Evolutionary conservation across 1,140 invertebrate species (phyloP).

Genomic region (Pachypeltis micranthus): DNA sequence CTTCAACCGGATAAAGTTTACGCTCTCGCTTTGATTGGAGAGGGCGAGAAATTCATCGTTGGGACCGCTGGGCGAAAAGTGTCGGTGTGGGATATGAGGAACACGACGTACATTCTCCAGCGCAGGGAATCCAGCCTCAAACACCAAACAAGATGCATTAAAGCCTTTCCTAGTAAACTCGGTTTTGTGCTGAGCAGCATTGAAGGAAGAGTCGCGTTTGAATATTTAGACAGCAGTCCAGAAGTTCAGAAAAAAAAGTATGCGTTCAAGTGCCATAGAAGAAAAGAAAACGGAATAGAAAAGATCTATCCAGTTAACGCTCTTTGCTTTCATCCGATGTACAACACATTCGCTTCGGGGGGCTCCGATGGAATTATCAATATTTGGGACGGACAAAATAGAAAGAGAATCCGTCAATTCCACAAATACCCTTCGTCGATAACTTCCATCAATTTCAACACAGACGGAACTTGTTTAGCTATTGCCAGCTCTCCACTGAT

Average conservation of each 20-base stretch:
- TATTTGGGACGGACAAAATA: conserved; percentile 12
- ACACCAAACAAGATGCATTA: conserved; percentile 9
- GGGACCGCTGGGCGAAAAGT: conserved; percentile 4
- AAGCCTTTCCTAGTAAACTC: neutral
- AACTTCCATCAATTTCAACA: neutral
- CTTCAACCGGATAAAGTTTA: conserved; percentile 2
- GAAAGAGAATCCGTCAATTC: conserved; percentile 10
- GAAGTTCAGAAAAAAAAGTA: conserved; percentile 95
- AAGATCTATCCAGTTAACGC: conserved; percentile 12
- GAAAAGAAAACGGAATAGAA: conserved; percentile 32
- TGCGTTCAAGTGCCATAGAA: conserved; percentile 97
- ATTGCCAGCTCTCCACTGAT: conserved; percentile 3
- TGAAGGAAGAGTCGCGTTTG: conserved; percentile 89
- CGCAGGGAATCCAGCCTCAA: conserved; percentile 4
- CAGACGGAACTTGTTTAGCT: neutral
- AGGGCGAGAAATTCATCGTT: conserved; percentile 7
- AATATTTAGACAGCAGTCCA: conserved; percentile 69
- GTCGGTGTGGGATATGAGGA: conserved; percentile 2
- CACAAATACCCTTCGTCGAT: neutral
- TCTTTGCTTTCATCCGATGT: neutral
- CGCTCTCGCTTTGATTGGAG: neutral
- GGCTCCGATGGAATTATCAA: conserved; percentile 10
- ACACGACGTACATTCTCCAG: neutral
- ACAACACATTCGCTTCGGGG: conserved; percentile 3
- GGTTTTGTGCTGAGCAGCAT: conserved; percentile 83